phyloP scores from a whole-genome alignment of 1,140 invertebrate genomes.

The Pseudomyrmex cubaensis region DNA sequence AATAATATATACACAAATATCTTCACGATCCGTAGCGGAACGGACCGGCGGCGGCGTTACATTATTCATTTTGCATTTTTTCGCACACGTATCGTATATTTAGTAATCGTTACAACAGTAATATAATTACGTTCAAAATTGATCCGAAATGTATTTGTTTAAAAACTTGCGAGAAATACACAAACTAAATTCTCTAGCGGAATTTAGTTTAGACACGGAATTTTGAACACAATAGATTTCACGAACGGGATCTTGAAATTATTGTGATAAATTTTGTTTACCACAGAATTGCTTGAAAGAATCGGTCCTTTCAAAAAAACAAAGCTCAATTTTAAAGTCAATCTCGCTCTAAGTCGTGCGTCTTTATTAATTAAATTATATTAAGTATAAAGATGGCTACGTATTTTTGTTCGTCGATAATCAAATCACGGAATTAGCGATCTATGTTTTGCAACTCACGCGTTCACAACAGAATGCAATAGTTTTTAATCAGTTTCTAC shows the following conservation, averaged over 20 bases:
- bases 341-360: constrained; percentile 22
- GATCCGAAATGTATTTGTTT: constrained; percentile 10
- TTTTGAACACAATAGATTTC: too few species aligned
- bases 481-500: constrained; percentile 14
- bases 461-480: not conserved
- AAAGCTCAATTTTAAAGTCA: constrained; percentile 52
- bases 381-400: constrained; percentile 23
- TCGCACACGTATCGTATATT: not conserved
- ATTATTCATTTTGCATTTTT: constrained; percentile 37
- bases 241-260: too few species aligned
- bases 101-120: not conserved
- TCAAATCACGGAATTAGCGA: not conserved
- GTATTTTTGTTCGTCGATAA: constrained; percentile 21
- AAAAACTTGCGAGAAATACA: not conserved
- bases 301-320: too few species aligned
- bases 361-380: constrained; percentile 54
- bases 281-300: too few species aligned
- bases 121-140: constrained; percentile 10
- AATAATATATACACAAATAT: not conserved
- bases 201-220: too few species aligned
- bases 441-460: not conserved
- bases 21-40: constrained; percentile 30
- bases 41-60: constrained; percentile 29
- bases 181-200: too few species aligned
- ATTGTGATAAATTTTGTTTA: too few species aligned